A percentile compares a stretch with the other conserved stretches of the same genome.
Conservation (phyloP, 2,888 invertebrate species). For the Drosophila kuntzei region DNA sequence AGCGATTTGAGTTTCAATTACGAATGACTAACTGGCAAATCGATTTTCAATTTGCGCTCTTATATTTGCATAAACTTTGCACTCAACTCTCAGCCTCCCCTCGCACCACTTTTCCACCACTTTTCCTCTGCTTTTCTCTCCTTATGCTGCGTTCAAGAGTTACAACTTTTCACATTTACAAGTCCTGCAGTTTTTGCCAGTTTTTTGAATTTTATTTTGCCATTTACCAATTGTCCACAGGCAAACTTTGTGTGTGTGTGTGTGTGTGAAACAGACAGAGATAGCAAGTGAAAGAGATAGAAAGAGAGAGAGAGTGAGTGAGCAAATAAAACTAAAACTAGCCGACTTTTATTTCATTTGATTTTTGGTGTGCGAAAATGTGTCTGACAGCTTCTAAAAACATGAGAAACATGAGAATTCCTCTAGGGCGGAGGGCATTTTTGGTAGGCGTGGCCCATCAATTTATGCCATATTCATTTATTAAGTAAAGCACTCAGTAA, state of each 20-base stretch:
- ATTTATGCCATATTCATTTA: constrained; percentile 1
- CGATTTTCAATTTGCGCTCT: constrained; percentile 54
- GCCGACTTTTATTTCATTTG: constrained; percentile 2
- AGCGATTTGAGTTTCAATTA: constrained; percentile 26
- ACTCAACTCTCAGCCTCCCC: constrained; percentile 27
- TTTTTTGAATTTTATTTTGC: constrained; percentile 35
- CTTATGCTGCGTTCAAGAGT: not conserved
- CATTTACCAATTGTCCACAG: constrained; percentile 32
- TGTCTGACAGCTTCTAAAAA: not conserved
- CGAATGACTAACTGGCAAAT: constrained; percentile 44
- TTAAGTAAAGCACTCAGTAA: not conserved
- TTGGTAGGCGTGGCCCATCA: not conserved
- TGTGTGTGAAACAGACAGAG: too few species aligned
- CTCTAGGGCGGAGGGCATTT: not conserved
- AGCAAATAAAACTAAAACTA: constrained; percentile 1
- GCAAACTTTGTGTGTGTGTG: constrained; percentile 16
- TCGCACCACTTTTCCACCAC: not conserved
- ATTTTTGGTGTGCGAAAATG: not conserved
- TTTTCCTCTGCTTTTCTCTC: not conserved
- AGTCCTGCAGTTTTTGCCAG: constrained; percentile 27
- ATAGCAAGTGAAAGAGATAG: not conserved
- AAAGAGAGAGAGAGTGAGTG: not conserved
- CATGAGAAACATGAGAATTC: not conserved
- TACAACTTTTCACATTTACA: constrained; percentile 52
- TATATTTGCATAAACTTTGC: constrained; percentile 57